Conservation (phyloP, 2,113 vertebrate genomes). For the mouse (Mus musculus) region GRCm39 chr1:57537501-57538000, state of each 20-base stretch:
- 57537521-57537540: not conserved
- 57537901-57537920: not conserved
- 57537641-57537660: not conserved
- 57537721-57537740: not conserved
- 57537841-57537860: not conserved
- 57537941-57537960: not conserved
- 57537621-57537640: conserved; percentile 13
- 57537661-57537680: not conserved
- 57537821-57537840: not conserved
- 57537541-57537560: conserved; percentile 25
- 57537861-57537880: not conserved
- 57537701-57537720: conserved; percentile 7
- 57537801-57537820: not conserved
- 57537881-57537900: not conserved
- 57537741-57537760: not conserved
- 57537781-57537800: not conserved
- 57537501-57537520: not conserved
- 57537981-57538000: not conserved
- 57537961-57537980: no score
- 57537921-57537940: not conserved
- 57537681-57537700: not conserved
- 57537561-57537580: not conserved
- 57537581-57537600: not conserved
- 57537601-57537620: not conserved
- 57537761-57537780: not conserved